Percentiles rank a stretch among this genome's conserved stretches.
Conservation (phyloP, 2,113 vertebrate genomes). For the Nyctibius bracteatus region DNA sequence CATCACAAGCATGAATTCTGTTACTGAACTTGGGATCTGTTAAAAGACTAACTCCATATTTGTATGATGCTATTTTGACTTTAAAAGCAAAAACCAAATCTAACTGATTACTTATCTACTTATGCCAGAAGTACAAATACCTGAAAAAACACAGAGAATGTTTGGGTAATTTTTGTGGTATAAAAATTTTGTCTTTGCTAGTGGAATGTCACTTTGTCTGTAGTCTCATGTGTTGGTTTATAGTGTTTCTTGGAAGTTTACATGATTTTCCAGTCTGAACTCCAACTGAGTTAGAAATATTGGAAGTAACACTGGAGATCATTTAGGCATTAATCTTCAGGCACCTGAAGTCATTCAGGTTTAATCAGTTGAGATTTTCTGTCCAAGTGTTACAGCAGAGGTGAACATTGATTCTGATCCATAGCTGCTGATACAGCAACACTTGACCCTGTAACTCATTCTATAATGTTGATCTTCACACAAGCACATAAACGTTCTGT, state of each 20-base stretch:
- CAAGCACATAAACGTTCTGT: neutral
- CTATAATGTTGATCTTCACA: neutral
- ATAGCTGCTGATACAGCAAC: neutral
- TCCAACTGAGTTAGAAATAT: neutral
- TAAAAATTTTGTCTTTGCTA: neutral
- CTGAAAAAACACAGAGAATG: neutral
- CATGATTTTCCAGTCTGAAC: neutral
- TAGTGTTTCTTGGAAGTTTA: neutral
- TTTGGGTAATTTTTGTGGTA: neutral
- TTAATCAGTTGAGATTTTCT: neutral
- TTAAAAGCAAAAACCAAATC: neutral
- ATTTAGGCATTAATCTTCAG: neutral
- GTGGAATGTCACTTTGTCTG: neutral
- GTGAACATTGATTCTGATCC: neutral
- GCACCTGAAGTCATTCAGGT: no score
- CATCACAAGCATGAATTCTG: neutral
- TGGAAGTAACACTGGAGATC: neutral
- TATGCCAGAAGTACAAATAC: neutral
- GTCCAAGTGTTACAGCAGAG: neutral
- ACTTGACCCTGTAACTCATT: neutral
- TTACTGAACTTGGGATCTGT: neutral
- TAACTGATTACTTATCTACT: neutral
- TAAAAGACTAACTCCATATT: neutral
- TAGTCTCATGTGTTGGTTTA: neutral
- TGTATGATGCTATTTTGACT: neutral